phyloP scores from a whole-genome alignment of 2,888 invertebrate genomes.

The Agrotis exclamationis region DNA sequence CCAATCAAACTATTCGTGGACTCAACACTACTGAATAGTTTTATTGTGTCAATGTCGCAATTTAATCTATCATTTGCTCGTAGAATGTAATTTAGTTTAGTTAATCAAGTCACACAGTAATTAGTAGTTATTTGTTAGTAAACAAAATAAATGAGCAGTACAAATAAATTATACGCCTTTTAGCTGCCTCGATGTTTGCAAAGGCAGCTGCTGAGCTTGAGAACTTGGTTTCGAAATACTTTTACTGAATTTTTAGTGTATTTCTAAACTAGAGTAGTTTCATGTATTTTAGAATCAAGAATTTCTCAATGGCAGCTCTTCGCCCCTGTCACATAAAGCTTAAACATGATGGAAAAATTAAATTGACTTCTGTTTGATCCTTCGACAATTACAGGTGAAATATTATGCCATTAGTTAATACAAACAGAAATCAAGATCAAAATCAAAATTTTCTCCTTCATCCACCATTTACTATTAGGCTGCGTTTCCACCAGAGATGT shows the following conservation, averaged over 20 bases:
- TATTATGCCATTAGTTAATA: not conserved
- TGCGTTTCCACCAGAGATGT: not conserved
- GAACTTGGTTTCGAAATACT: not conserved
- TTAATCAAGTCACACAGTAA: constrained; percentile 7
- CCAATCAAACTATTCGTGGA: too few species aligned
- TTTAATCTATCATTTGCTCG: constrained; percentile 20
- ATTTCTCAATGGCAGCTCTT: not conserved
- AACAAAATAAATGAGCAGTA: not conserved
- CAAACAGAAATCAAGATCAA: not conserved
- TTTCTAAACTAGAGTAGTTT: too few species aligned
- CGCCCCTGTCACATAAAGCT: not conserved
- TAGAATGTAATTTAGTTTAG: constrained; percentile 6
- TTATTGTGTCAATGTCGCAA: constrained; percentile 53
- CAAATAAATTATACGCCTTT: not conserved
- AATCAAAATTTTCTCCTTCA: not conserved
- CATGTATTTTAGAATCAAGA: not conserved
- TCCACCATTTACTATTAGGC: not conserved
- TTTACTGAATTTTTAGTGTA: not conserved
- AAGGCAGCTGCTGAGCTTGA: not conserved
- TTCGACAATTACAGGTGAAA: not conserved
- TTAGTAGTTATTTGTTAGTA: too few species aligned
- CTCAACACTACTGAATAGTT: constrained; percentile 10
- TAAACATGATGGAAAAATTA: not conserved
- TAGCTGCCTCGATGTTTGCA: not conserved
- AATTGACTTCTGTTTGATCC: not conserved